Percentiles rank a stretch among this genome's conserved stretches.
phyloP scores from a whole-genome alignment of 2,888 invertebrate genomes.

The Aphidius colemani region DNA sequence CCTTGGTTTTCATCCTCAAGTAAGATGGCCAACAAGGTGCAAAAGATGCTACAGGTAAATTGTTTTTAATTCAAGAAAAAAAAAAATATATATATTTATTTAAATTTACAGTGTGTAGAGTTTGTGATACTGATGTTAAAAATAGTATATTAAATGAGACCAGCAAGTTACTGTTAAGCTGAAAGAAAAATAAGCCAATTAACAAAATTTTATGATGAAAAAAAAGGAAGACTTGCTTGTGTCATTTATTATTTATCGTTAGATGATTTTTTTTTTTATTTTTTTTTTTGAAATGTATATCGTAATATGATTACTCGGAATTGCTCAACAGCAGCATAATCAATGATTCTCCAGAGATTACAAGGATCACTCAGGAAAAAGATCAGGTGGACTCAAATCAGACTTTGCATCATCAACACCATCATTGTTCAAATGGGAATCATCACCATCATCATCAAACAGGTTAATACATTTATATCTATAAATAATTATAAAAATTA shows the following conservation, averaged over 20 bases:
- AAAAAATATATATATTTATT: too few species aligned
- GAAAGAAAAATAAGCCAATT: too few species aligned
- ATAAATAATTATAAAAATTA: too few species aligned
- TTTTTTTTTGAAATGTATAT: constrained; percentile 13
- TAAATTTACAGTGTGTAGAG: neutral
- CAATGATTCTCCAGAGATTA: constrained; percentile 69
- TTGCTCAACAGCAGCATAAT: constrained; percentile 21
- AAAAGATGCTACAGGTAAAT: constrained; percentile 83
- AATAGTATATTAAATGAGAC: too few species aligned
- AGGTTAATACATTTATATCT: too few species aligned
- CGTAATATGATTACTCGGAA: neutral
- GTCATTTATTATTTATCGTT: neutral
- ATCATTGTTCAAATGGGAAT: constrained; percentile 67
- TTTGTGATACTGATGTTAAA: neutral
- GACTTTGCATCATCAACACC: constrained; percentile 75
- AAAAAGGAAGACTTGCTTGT: neutral
- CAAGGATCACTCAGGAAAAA: constrained; percentile 83
- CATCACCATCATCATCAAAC: constrained; percentile 33
- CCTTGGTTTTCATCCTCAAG: constrained; percentile 92
- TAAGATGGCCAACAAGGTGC: constrained; percentile 91
- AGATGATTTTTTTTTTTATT: constrained; percentile 1
- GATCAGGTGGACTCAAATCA: constrained; percentile 69
- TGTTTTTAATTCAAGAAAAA: neutral
- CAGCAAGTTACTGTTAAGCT: too few species aligned
- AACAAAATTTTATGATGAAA: too few species aligned